Percentiles rank a stretch among this genome's conserved stretches.
These are phyloP conservation scores for Lomographa bimaculata DNA, from an alignment of 2,888 invertebrate species.

Conservation along the genomic window DNA sequence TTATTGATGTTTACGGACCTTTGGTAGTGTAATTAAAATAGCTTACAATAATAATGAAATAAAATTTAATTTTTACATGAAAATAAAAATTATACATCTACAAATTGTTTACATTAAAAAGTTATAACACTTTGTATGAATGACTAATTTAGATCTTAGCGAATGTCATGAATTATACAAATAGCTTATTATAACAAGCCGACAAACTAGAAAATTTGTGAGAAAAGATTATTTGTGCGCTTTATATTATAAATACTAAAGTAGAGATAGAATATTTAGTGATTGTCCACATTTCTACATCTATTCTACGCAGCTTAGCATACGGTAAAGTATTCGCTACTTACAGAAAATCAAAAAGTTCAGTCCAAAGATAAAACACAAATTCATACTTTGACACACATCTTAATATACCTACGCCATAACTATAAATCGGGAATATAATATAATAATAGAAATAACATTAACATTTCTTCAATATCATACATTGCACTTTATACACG, in stretches of 20 bases:
- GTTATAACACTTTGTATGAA: conserved; percentile 18
- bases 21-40: too few species aligned
- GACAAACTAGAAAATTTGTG: conserved; percentile 23
- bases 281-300: conserved; percentile 28
- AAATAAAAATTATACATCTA: conserved; percentile 60
- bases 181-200: conserved; percentile 15
- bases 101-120: conserved; percentile 37
- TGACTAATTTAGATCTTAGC: conserved; percentile 28
- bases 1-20: too few species aligned
- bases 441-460: too few species aligned
- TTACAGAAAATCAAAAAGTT: conserved; percentile 8
- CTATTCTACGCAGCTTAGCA: conserved; percentile 25
- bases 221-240: conserved; percentile 38
- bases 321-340: conserved; percentile 1
- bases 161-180: conserved; percentile 31
- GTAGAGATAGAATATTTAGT: conserved; percentile 31
- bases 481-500: too few species aligned
- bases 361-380: conserved; percentile 6
- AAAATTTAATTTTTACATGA: conserved; percentile 59
- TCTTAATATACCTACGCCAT: too few species aligned
- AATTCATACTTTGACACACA: neutral
- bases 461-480: too few species aligned
- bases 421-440: too few species aligned
- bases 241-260: conserved; percentile 20
- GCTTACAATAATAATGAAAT: too few species aligned